phyloP scores from a whole-genome alignment of 2,113 vertebrate species.

The Pelobates fuscus region DNA sequence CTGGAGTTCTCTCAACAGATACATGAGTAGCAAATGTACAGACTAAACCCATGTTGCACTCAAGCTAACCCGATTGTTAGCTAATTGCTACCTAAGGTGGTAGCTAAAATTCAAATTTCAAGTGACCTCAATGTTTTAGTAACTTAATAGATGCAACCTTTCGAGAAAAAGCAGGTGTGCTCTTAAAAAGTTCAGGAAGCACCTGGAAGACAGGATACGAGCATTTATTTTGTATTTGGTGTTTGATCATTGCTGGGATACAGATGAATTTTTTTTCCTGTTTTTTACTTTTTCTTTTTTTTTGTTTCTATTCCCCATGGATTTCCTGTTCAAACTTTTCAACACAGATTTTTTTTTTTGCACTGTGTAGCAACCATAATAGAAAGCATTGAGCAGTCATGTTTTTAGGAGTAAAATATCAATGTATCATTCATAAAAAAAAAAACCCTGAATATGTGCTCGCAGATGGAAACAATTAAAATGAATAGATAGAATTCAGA shows the following conservation, averaged over 20 bases:
- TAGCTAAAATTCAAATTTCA: no score
- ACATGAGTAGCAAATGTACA: no score
- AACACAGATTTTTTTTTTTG: no score
- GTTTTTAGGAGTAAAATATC: not conserved
- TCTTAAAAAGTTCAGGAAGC: not conserved
- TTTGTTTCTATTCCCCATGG: not conserved
- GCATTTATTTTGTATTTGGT: not conserved
- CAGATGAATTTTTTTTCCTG: not conserved
- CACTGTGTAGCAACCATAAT: no score
- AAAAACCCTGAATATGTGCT: not conserved
- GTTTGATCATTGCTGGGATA: not conserved
- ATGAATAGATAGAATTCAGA: not conserved
- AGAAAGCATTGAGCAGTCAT: not conserved
- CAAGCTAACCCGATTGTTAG: no score
- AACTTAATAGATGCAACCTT: no score
- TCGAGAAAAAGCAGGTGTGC: no score
- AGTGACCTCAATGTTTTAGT: no score
- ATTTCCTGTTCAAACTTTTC: not conserved
- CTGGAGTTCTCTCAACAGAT: no score
- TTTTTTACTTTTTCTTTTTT: not conserved
- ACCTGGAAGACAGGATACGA: slow-evolving; percentile 3
- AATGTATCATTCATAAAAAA: not conserved
- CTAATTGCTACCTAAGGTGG: no score
- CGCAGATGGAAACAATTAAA: not conserved
- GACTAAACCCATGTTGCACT: no score